Percentiles rank a stretch among this genome's conserved stretches.
These are phyloP conservation scores for Cololabis saira DNA, from an alignment of 2,113 vertebrate species.

Conservation along the genomic window DNA sequence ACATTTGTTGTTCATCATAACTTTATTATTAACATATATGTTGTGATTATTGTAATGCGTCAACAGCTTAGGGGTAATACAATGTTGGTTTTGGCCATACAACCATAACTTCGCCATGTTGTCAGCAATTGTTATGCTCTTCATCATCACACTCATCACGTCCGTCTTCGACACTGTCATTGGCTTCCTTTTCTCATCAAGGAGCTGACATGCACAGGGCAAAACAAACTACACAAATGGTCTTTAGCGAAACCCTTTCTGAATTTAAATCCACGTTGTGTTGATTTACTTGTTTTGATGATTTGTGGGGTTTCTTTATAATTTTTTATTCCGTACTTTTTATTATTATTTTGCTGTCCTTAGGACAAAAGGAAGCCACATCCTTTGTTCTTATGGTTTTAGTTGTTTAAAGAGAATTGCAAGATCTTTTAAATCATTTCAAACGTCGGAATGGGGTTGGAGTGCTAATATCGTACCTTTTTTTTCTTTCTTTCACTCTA, in stretches of 20 bases:
- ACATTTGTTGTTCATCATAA: constrained; percentile 6
- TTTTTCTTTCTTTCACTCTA: constrained; percentile 66
- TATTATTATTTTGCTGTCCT: constrained; percentile 65
- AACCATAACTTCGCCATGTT: constrained; percentile 4
- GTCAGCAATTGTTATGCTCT: constrained; percentile 7
- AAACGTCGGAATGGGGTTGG: neutral
- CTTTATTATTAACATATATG: constrained; percentile 9
- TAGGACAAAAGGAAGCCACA: constrained; percentile 73
- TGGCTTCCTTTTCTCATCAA: constrained; percentile 57
- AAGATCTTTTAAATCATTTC: constrained; percentile 24
- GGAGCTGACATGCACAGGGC: constrained; percentile 79
- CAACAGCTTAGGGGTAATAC: constrained; percentile 26
- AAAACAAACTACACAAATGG: constrained; percentile 85
- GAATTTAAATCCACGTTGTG: constrained; percentile 69
- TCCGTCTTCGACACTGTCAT: constrained; percentile 18
- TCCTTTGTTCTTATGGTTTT: constrained; percentile 75
- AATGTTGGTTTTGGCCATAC: constrained; percentile 44
- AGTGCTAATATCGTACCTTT: constrained; percentile 51
- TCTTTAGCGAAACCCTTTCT: constrained; percentile 83
- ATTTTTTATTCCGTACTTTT: constrained; percentile 10
- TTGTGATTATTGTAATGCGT: constrained; percentile 17
- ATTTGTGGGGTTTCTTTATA: constrained; percentile 49
- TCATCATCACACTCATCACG: constrained; percentile 7
- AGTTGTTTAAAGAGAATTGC: constrained; percentile 67
- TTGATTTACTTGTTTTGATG: constrained; percentile 68